Evolutionary conservation across 2,888 invertebrate species (phyloP).

Genomic region (Herminia tarsipennalis): DNA sequence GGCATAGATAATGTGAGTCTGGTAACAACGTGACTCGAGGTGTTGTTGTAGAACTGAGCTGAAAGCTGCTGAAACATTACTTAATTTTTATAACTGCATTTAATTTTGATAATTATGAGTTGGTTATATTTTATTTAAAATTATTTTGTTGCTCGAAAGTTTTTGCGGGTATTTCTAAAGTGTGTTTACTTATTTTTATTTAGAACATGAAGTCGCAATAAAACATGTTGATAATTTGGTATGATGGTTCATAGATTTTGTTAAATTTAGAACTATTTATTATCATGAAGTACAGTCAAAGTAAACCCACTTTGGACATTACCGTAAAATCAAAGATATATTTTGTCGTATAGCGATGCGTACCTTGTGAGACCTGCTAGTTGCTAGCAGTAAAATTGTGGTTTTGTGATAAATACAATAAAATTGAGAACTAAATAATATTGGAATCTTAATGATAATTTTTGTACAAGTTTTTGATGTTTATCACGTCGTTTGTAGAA

Average conservation of each 20-base stretch:
- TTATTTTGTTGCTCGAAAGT: conserved; percentile 64
- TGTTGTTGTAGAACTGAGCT: conserved; percentile 61
- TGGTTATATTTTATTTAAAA: conserved; percentile 68
- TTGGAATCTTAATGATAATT: conserved; percentile 71
- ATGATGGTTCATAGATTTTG: too few relatives aligned
- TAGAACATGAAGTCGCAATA: background rate
- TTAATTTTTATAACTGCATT: conserved; percentile 70
- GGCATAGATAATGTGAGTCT: conserved; percentile 23
- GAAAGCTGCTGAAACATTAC: conserved; percentile 74
- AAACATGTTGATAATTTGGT: too few relatives aligned
- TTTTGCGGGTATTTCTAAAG: conserved; percentile 58
- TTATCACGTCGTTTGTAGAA: conserved; percentile 52
- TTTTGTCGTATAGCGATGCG: conserved; percentile 62
- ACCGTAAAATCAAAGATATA: conserved; percentile 59
- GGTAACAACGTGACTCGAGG: conserved; percentile 40
- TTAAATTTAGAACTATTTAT: too few relatives aligned
- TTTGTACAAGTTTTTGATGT: conserved; percentile 76
- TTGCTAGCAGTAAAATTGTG: conserved; percentile 82
- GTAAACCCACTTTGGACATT: conserved; percentile 55
- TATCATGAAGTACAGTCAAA: background rate
- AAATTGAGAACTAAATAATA: conserved; percentile 77
- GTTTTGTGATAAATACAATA: conserved; percentile 84
- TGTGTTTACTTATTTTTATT: conserved; percentile 43
- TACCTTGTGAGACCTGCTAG: conserved; percentile 78
- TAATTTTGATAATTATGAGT: conserved; percentile 60